Conservation (phyloP, 2,888 invertebrate genomes). For the Epistrophe grossulariae region DNA sequence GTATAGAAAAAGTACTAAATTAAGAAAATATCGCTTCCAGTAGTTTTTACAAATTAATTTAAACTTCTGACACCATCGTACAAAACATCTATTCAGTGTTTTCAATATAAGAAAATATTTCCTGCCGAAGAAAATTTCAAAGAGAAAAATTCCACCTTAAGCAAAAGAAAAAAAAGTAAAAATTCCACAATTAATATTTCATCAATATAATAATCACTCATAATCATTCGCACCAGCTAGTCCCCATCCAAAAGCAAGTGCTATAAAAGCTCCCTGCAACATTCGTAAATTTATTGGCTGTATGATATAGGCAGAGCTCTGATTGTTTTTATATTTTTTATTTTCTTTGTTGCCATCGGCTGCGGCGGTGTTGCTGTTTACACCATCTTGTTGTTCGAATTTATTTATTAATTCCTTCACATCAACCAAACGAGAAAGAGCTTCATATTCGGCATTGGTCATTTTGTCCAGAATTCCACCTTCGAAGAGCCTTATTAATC, state of each 20-base stretch:
- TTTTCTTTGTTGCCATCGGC: constrained; percentile 39
- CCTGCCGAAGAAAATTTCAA: constrained; percentile 47
- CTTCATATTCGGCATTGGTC: constrained; percentile 90
- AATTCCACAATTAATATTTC: not conserved
- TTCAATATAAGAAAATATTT: constrained; percentile 6
- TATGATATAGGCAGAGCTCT: constrained; percentile 80
- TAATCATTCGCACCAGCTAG: constrained; percentile 84
- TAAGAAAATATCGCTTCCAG: constrained; percentile 28
- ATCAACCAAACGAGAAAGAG: constrained; percentile 86
- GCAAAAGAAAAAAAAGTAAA: not conserved
- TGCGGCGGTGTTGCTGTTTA: constrained; percentile 15
- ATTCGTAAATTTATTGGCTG: constrained; percentile 89
- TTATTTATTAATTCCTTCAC: constrained; percentile 77
- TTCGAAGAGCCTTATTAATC: constrained; percentile 90
- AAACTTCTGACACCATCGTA: not conserved
- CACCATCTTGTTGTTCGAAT: constrained; percentile 39
- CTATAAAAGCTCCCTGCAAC: constrained; percentile 90
- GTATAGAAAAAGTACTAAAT: constrained; percentile 9
- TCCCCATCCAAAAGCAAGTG: constrained; percentile 87
- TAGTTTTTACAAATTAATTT: not conserved
- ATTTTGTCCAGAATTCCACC: constrained; percentile 91
- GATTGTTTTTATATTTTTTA: constrained; percentile 52
- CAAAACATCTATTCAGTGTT: not conserved
- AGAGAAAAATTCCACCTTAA: constrained; percentile 45
- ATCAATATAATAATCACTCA: not conserved